Evolutionary conservation across 1,140 invertebrate species (phyloP), one percentile per base, ranked within the genome.

Genomic region (Drosophila auraria): DNA sequence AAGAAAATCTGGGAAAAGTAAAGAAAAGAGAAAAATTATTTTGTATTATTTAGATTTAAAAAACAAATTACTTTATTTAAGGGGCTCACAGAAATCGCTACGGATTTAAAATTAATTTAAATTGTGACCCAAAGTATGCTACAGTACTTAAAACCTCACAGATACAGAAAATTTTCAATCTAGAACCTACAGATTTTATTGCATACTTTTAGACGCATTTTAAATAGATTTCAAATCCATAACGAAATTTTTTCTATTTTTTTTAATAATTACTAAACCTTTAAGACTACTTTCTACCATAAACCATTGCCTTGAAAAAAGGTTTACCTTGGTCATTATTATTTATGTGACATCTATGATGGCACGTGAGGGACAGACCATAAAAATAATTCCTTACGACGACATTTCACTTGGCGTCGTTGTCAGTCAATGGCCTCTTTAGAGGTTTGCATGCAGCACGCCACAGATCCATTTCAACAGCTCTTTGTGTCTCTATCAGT

Each of bases 381-480:
- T 45, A 36, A 42, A 45, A 53, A 36, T 20, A 25, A 30, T 51
- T n/a, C 63, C 36, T n/a, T 23, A 25, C 20, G 20, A 25, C 51
- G 44, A 70, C 65, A 58, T 50, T 70, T 53, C 47, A 61, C 69
- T 73, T 50, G 36, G 5, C 40, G 20, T 27, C 27, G 47, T 33
- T 50, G 51, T 27, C 59, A 56, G 75, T 83, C 76, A 83, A 79
- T 59, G 63, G 59, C 44, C 64, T 51, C 78, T 63, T 68, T 73
- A 49, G 38, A 72, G 69, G 63, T 82, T 57, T 78, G 81, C 81
- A 83, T 83, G 81, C 62, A 62, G 45, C 82, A 84, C 82, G 82
- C 77, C 40, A 84, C 60, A 66, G 66, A 75, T 64, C 54, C 61
- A 74, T 79, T 79, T 79, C 38, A 53, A 56, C 51, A 54, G 40